phyloP scores from a whole-genome alignment of 2,888 invertebrate genomes.

The Melinaea marsaeus region DNA sequence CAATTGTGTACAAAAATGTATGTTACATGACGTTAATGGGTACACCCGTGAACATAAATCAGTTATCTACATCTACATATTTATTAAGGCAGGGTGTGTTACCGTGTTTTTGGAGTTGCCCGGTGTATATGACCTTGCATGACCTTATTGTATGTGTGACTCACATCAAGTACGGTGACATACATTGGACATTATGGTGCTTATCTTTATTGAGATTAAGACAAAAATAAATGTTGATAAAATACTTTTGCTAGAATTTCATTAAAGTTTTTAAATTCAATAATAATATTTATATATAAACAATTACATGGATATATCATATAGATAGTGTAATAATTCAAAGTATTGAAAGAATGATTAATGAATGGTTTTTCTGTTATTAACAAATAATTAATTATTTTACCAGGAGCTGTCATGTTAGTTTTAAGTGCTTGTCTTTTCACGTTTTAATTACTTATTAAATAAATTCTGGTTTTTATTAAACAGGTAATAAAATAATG shows the following conservation, averaged over 20 bases:
- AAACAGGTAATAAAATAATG: too few relatives aligned
- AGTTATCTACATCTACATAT: constrained; percentile 32
- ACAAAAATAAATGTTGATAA: background rate
- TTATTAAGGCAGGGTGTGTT: constrained; percentile 37
- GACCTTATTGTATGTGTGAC: constrained; percentile 40
- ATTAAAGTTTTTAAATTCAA: background rate
- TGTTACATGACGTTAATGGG: constrained; percentile 10
- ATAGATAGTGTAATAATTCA: too few relatives aligned
- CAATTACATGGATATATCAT: too few relatives aligned
- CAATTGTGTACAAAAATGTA: constrained; percentile 2
- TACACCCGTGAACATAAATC: constrained; percentile 19
- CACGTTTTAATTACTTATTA: too few relatives aligned
- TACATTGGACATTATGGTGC: constrained; percentile 27
- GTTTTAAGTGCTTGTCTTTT: too few relatives aligned
- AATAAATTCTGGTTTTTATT: too few relatives aligned
- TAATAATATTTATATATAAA: too few relatives aligned
- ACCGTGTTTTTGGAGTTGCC: constrained; percentile 40
- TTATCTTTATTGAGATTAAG: constrained; percentile 20
- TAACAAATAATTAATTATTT: too few relatives aligned
- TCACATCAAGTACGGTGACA: constrained; percentile 34
- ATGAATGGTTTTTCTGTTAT: too few relatives aligned
- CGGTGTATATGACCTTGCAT: constrained; percentile 40
- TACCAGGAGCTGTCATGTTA: too few relatives aligned
- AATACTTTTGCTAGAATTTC: background rate
- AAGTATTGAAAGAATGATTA: too few relatives aligned